Evolutionary conservation across 2,113 vertebrate species (phyloP), one percentile per base, ranked within the genome.

Genomic region (Corythornis cristatus): DNA sequence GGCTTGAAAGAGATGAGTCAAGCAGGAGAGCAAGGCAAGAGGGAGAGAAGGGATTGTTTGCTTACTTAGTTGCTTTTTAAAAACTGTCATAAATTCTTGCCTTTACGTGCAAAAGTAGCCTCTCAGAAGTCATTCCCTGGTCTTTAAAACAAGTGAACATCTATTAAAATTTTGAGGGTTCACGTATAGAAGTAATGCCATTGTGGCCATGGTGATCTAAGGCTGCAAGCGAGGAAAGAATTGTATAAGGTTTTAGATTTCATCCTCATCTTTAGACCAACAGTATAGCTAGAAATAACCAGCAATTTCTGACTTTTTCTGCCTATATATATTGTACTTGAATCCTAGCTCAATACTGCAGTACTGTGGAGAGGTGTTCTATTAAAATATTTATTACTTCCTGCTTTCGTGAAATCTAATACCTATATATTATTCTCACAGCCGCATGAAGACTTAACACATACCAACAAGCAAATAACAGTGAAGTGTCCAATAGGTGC

Each of bases 321-420:
- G 15, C n/a, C 66, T 85, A 0, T 13, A 19, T 29, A 23, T 20
- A 12, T 18, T 42, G 28, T 54, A 15, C 11, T 92, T 8, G 1
- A 91, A 83, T n/a, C 25, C 65, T 45, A 72, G 53, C 65, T 75
- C 7, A 3, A 51, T 46, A 31, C 28, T 42, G 37, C 14, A 86
- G 64, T 15, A 45, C 40, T 53, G 64, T 4, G 4, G 56, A 86
- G 64, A 84, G 16, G 48, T 82, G 83, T 88, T 94, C 88, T 76
- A 83, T 75, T 48, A 77, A 95, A 96, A 86, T 93, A 88, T 93
- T 92, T 92, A 83, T 92, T 91, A 21, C 67, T 93, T 96, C 91
- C 91, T 93, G 87, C 87, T 86, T 93, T 89, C 65, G 83, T 93
- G 85, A 91, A 95, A 93, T 33, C 23, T 35, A 93, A 83, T 67